These are phyloP conservation scores for Pararge aegeria DNA, from an alignment of 1,140 invertebrate genomes.

Conservation along the genomic window DNA sequence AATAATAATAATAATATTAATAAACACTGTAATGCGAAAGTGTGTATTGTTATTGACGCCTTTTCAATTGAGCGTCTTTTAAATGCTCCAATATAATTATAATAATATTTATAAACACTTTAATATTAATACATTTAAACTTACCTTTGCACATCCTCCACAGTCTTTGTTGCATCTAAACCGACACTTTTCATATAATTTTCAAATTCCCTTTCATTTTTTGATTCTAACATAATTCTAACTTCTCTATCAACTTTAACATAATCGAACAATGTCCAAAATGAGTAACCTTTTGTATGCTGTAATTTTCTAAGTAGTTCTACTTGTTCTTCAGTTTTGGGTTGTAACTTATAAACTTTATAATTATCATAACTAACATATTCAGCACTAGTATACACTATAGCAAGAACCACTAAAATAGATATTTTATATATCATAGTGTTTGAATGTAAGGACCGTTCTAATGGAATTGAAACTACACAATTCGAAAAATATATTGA, in stretches of 20 bases:
- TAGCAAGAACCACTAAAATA: slow-evolving; percentile 30
- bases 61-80: slow-evolving; percentile 38
- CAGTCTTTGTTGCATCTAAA: slow-evolving; percentile 31
- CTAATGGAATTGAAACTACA: background rate
- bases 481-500: background rate
- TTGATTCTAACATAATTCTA: slow-evolving; percentile 46
- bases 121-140: background rate
- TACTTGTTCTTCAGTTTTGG: slow-evolving; percentile 45
- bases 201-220: slow-evolving; percentile 37
- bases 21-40: too few relatives aligned
- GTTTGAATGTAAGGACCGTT: background rate
- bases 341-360: slow-evolving; percentile 73
- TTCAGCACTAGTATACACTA: slow-evolving; percentile 37
- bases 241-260: slow-evolving; percentile 33
- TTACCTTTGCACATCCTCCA: slow-evolving; percentile 69
- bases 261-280: slow-evolving; percentile 40
- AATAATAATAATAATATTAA: too few relatives aligned
- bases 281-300: slow-evolving; percentile 34
- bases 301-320: slow-evolving; percentile 35
- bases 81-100: slow-evolving; percentile 7
- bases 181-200: slow-evolving; percentile 30
- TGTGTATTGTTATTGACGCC: slow-evolving; percentile 15
- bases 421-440: slow-evolving; percentile 31
- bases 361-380: slow-evolving; percentile 66
- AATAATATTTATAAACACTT: background rate